Percentiles rank a stretch among this genome's conserved stretches.
phyloP scores from a whole-genome alignment of 2,888 invertebrate species.

The Drosophila multiciliata region DNA sequence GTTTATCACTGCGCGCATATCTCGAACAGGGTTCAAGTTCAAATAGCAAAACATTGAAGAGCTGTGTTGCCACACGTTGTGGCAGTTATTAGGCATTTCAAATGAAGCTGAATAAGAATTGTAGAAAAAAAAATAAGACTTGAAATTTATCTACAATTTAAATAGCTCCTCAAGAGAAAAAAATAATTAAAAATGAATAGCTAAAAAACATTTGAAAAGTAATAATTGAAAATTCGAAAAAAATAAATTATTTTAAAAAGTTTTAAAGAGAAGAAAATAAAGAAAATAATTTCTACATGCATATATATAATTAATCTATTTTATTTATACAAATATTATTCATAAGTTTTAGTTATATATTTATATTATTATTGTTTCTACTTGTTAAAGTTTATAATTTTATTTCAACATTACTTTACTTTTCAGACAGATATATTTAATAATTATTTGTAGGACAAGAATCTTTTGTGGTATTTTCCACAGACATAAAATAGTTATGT shows the following conservation, averaged over 20 bases:
- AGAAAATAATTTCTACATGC: too few species aligned
- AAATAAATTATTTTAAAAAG: background rate
- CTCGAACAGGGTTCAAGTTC: conserved; percentile 63
- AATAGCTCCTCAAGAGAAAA: background rate
- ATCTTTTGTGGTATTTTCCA: background rate
- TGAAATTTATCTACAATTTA: background rate
- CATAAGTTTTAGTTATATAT: background rate
- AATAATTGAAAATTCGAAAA: too few species aligned
- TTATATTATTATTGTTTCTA: too few species aligned
- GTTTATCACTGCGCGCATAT: conserved; percentile 26
- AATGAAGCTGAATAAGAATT: too few species aligned
- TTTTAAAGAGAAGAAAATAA: background rate
- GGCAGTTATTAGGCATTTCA: too few species aligned
- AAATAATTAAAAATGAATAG: background rate
- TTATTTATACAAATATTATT: background rate
- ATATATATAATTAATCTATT: too few species aligned
- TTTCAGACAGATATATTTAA: background rate
- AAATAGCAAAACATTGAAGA: conserved; percentile 14
- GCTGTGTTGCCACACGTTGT: background rate
- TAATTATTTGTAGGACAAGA: background rate
- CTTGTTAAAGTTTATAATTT: background rate
- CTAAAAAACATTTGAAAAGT: background rate
- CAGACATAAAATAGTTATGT: background rate
- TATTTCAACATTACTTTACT: background rate
- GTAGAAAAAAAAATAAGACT: too few species aligned